A percentile compares a stretch with the other conserved stretches of the same genome.
phyloP scores from a whole-genome alignment of 1,140 invertebrate species.

The Listronotus bonariensis region DNA sequence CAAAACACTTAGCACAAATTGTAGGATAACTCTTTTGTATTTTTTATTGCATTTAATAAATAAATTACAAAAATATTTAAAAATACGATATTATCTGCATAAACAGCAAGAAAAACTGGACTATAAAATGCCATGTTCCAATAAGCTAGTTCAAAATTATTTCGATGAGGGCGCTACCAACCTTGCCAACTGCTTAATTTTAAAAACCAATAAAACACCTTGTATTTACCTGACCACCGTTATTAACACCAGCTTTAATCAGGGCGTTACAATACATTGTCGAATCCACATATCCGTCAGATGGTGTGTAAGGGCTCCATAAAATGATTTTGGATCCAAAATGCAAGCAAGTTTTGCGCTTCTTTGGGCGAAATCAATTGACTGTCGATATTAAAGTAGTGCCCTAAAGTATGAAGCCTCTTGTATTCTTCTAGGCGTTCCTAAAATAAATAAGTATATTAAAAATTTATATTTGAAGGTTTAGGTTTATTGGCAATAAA shows the following conservation, averaged over 20 bases:
- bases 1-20: too few relatives aligned
- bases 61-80: too few relatives aligned
- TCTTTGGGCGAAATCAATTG: conserved; percentile 72
- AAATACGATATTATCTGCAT: too few relatives aligned
- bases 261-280: conserved; percentile 77
- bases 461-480: background rate
- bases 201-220: too few relatives aligned
- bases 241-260: conserved; percentile 68
- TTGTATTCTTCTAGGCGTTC: conserved; percentile 82
- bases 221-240: conserved; percentile 69
- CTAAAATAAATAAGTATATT: conserved; percentile 57
- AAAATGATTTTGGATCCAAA: conserved; percentile 72
- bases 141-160: too few relatives aligned
- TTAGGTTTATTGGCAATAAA: too few relatives aligned
- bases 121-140: too few relatives aligned
- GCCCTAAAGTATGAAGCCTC: conserved; percentile 76
- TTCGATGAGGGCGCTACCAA: too few relatives aligned
- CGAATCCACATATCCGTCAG: conserved; percentile 83
- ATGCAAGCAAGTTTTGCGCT: conserved; percentile 80
- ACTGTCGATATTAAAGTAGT: conserved; percentile 77
- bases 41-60: too few relatives aligned
- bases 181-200: too few relatives aligned
- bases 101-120: too few relatives aligned
- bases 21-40: too few relatives aligned
- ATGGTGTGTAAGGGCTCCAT: conserved; percentile 75